Conservation (phyloP, 2,888 invertebrate genomes). For the Ephialtes manifestator region DNA sequence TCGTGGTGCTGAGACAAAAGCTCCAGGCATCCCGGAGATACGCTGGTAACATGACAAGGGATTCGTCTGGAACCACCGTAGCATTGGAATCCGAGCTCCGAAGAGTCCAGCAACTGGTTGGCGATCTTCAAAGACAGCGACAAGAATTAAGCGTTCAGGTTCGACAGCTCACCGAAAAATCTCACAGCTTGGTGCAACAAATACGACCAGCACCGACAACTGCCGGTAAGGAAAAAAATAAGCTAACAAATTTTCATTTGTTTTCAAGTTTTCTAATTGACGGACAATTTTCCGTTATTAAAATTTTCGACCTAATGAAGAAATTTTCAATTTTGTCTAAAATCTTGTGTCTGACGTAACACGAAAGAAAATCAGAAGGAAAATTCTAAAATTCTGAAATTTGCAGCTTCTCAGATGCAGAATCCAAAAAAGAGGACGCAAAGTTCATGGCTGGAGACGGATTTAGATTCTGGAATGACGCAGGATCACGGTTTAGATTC, state of each 20-base stretch:
- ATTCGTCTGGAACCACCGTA: slow-evolving; percentile 88
- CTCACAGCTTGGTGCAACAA: slow-evolving; percentile 90
- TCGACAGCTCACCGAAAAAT: slow-evolving; percentile 93
- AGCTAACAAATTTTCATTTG: not conserved
- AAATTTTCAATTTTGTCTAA: no score
- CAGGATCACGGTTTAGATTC: slow-evolving; percentile 90
- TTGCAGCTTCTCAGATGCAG: slow-evolving; percentile 78
- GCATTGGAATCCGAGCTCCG: slow-evolving; percentile 93
- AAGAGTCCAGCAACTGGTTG: slow-evolving; percentile 94
- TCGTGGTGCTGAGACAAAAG: slow-evolving; percentile 94
- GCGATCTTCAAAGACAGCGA: slow-evolving; percentile 94
- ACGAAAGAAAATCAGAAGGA: no score
- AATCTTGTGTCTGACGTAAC: no score
- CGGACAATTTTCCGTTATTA: no score
- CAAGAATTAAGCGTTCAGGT: slow-evolving; percentile 95
- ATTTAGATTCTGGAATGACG: slow-evolving; percentile 93
- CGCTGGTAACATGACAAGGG: slow-evolving; percentile 79
- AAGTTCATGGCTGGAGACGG: slow-evolving; percentile 95
- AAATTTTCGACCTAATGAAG: no score
- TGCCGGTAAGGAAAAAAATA: not conserved
- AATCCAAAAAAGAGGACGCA: slow-evolving; percentile 88
- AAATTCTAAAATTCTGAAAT: not conserved
- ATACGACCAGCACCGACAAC: slow-evolving; percentile 85
- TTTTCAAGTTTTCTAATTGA: no score
- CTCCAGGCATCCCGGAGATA: slow-evolving; percentile 90